Evolutionary conservation across 2,888 invertebrate genomes (phyloP), one percentile per base, ranked within the genome.

Genomic region (Zele albiditarsus): DNA sequence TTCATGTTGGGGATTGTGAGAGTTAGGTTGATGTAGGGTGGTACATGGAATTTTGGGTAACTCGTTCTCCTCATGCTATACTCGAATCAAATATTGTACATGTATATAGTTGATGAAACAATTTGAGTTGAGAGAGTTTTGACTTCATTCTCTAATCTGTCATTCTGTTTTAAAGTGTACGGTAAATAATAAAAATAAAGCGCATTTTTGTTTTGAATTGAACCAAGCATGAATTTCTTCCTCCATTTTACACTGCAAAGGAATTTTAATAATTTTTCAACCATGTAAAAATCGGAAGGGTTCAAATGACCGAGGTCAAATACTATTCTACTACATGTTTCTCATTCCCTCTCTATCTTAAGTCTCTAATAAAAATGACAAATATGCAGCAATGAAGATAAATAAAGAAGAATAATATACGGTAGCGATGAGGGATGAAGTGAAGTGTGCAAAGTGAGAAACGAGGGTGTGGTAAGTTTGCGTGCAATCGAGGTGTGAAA

Each of bases 41-140:
- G 23, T 63, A 23, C 31, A 53, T 63, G 57, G 62, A 57, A 38
- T 70, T 74, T 70, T 70, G 49, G 57, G 53, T 68, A 74, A 74
- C 69, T 74, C 65, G 70, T 74, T 60, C 33, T 20, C 65, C 10
- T 25, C 49, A 20, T 12, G n/a, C 23, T 42, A 25, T 49, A 3
- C 53, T 3, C 1, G 14, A 27, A 20, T 60, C 10, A 20, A 20
- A 10, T 53, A 53, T 53, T 46, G n/a, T 46, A n/a, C 46, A 46
- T 46, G n/a, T n/a, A n/a, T n/a, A 46, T n/a, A n/a, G n/a, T 46
- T n/a, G n/a, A 5, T 46, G n/a, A 16, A 38, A 38, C 38, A 38
- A 38, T 38, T 38, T 12, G 10, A 38, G 8, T n/a, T n/a, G 16
- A 3, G 5, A n/a, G n/a, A 46, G n/a, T 46, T 46, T 46, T n/a